Evolutionary conservation across 1,140 invertebrate species (phyloP).

Genomic region (Bombus haemorrhoidalis): DNA sequence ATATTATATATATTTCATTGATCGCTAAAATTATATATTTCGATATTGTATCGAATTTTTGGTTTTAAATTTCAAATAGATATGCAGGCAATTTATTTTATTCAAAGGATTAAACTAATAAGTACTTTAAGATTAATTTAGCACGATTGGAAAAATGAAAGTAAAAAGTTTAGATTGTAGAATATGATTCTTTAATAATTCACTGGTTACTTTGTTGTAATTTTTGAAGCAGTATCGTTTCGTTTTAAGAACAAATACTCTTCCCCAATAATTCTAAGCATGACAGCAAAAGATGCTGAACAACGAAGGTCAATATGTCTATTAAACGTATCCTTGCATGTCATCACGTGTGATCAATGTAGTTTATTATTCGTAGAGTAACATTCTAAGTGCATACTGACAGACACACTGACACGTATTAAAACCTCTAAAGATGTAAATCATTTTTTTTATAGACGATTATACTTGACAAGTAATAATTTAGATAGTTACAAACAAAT

Average conservation of each 20-base stretch:
- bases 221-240: background rate
- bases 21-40: background rate
- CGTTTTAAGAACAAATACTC: background rate
- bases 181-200: background rate
- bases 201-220: background rate
- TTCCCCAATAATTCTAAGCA: constrained; percentile 28
- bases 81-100: background rate
- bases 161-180: background rate
- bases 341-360: constrained; percentile 73
- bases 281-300: constrained; percentile 37
- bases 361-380: constrained; percentile 69
- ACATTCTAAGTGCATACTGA: constrained; percentile 51
- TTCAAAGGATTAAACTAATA: background rate
- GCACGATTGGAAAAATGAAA: background rate
- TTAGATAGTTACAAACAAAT: background rate
- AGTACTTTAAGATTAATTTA: background rate
- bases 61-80: background rate
- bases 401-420: constrained; percentile 14
- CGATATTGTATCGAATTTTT: background rate
- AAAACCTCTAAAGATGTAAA: background rate
- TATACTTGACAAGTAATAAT: too few species aligned
- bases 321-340: constrained; percentile 71
- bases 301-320: constrained; percentile 49
- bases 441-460: background rate
- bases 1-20: background rate